Evolutionary conservation across 2,797 vertebrate genomes (phyloP), one percentile per base, ranked within the genome.

Genomic region (Oryzias sinensis): DNA sequence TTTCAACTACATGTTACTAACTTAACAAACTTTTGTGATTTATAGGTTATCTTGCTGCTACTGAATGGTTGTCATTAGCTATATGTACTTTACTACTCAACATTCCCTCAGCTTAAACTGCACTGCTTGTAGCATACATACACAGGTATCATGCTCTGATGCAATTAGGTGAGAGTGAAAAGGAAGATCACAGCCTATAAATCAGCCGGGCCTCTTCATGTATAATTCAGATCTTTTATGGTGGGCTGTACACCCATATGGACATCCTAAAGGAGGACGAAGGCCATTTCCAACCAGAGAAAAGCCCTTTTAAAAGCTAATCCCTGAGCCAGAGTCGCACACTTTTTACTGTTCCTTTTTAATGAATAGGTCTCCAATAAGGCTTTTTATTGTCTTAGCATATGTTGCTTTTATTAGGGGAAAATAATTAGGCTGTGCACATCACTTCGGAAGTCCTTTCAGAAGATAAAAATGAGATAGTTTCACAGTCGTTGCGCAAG

Each of bases 371-470:
- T 88, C 89, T 94, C 92, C 95, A 97, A 98, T 98, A 96, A 97
- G 96, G 95, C 91, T 90, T 97, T 98, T 96, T 97, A 98, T 98
- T 98, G 95, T 97, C 94, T 97, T 95, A 97, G 96, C 97, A 99
- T 99, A 98, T 99, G 97, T 96, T 97, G 94, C 95, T 97, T 98
- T 98, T 97, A 99, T 98, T 99, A 96, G 95, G 92, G 94, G 93
- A 94, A 95, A 96, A 97, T 99, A 98, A 98, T 99, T 97, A 94
- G 93, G 94, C 96, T 95, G 94, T 88, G 90, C 93, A 91, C 93
- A 97, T 97, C 95, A 97, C 96, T 95, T 95, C 92, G 93, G 93
- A 95, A 98, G 95, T 97, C 95, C 95, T 95, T 91, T 93, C 63
- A 82, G 89, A 93, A 94, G 96, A 96, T 98, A 94, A 96, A 97